Evolutionary conservation across 92 coral and sea anemone genomes (phyloP).

Genomic region (Micromussa lordhowensis): DNA sequence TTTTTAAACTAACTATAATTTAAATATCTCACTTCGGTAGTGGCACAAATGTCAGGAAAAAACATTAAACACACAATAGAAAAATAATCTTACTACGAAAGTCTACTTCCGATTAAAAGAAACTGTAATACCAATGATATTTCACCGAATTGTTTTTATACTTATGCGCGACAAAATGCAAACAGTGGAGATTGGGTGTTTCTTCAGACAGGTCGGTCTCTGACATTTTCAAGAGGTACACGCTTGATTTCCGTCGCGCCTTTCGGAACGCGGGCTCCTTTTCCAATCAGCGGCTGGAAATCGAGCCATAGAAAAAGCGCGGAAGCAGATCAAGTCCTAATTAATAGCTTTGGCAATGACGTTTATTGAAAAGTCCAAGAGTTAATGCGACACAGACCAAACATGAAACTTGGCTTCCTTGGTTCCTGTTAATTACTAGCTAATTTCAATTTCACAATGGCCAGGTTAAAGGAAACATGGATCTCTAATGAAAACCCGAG

Average conservation of each 20-base stretch:
- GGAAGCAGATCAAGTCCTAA: background rate
- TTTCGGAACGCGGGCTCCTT: too few relatives aligned
- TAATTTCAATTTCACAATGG: background rate
- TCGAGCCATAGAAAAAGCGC: background rate
- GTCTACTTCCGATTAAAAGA: constrained; percentile 1
- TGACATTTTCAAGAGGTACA: background rate
- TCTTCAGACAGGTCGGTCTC: background rate
- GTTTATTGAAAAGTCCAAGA: background rate
- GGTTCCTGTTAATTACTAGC: background rate
- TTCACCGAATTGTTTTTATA: background rate
- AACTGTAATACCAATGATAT: background rate
- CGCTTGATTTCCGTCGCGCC: too few relatives aligned
- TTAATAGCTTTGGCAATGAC: background rate
- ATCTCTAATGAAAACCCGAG: too few relatives aligned
- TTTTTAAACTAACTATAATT: background rate
- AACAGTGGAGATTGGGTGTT: background rate
- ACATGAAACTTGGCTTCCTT: background rate
- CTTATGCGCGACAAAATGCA: background rate
- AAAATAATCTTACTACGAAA: background rate
- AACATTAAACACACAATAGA: background rate
- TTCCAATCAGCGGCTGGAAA: too few relatives aligned
- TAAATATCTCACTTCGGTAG: background rate
- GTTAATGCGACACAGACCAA: background rate
- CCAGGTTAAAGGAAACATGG: too few relatives aligned
- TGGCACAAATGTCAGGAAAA: background rate